Evolutionary conservation across 2,113 vertebrate genomes (phyloP).

Genomic region (Nicator chloris): DNA sequence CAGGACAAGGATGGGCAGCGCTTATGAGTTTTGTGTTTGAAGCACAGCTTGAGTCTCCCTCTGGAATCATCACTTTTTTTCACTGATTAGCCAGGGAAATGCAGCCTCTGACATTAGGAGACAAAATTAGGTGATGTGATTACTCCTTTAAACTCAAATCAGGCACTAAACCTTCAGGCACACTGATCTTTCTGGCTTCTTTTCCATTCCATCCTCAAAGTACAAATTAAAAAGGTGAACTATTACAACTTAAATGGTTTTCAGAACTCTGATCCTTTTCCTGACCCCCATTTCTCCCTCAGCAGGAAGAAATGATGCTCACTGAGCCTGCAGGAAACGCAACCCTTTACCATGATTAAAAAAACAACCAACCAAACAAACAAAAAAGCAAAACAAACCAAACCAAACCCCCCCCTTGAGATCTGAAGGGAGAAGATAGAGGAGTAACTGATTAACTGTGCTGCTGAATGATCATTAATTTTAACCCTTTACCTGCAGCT

Average conservation of each 20-base stretch:
- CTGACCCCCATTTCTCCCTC: neutral
- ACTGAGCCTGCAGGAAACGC: neutral
- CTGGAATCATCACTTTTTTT: neutral
- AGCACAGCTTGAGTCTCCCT: neutral
- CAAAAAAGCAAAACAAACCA: neutral
- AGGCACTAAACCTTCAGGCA: neutral
- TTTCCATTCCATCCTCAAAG: neutral
- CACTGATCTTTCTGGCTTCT: neutral
- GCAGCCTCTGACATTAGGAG: neutral
- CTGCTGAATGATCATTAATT: neutral
- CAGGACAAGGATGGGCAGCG: neutral
- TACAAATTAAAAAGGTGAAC: neutral
- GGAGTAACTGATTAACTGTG: neutral
- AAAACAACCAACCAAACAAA: neutral
- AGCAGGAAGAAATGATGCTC: neutral
- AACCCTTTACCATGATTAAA: neutral
- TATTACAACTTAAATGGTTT: neutral
- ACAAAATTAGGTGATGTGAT: neutral
- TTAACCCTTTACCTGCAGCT: constrained; percentile 10
- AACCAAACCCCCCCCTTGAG: too few species aligned
- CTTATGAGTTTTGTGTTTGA: neutral
- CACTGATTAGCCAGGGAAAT: neutral
- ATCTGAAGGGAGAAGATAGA: neutral
- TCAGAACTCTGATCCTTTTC: neutral
- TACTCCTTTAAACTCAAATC: neutral